phyloP scores from a whole-genome alignment of 1,140 invertebrate species.

The Piezodorus guildinii region DNA sequence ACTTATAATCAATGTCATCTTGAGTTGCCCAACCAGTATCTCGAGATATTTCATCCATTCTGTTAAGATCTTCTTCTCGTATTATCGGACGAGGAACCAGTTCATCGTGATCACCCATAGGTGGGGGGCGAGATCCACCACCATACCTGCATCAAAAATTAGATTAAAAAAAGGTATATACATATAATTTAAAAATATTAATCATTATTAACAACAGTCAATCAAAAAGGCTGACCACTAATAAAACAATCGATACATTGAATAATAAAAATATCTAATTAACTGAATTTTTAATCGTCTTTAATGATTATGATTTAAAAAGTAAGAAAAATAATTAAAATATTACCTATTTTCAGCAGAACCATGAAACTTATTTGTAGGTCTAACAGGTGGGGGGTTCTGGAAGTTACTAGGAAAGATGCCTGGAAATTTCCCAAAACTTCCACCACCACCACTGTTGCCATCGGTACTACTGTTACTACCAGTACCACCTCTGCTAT shows the following conservation, averaged over 20 bases:
- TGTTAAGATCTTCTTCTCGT: conserved; percentile 79
- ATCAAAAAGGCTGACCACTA: too few relatives aligned
- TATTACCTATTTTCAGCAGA: background rate
- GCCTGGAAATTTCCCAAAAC: conserved; percentile 10
- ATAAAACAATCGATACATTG: too few relatives aligned
- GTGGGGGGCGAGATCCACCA: conserved; percentile 31
- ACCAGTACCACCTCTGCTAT: background rate
- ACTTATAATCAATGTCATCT: conserved; percentile 88
- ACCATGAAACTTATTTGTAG: background rate
- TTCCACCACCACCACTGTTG: background rate
- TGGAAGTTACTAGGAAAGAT: conserved; percentile 17
- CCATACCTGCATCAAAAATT: conserved; percentile 23
- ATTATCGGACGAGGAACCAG: conserved; percentile 64
- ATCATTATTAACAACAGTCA: too few relatives aligned
- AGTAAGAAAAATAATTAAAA: background rate
- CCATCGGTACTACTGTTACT: background rate
- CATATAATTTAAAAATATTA: too few relatives aligned
- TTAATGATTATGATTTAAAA: too few relatives aligned
- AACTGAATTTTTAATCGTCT: too few relatives aligned
- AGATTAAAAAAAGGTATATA: background rate
- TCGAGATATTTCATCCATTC: conserved; percentile 79
- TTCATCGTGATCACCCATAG: conserved; percentile 35
- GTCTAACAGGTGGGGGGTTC: background rate
- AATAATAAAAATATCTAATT: too few relatives aligned
- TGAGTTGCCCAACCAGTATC: conserved; percentile 83